phyloP scores from a whole-genome alignment of 2,888 invertebrate species.

The Nomada ruficornis region DNA sequence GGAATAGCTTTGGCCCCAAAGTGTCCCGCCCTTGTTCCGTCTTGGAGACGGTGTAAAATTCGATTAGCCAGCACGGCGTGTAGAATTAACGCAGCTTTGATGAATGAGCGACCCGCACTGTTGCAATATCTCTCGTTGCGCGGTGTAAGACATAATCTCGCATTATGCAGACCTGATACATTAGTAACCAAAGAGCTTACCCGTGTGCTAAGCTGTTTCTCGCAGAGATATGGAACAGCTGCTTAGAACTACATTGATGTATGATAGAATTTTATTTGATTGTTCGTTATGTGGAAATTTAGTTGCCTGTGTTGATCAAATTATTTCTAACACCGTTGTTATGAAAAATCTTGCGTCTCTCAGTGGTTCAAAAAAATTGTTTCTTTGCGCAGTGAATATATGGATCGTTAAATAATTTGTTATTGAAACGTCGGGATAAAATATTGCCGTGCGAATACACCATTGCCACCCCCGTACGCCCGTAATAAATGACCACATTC shows the following conservation, averaged over 20 bases:
- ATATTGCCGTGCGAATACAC: conserved; percentile 77
- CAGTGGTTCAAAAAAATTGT: too few relatives aligned
- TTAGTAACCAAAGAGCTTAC: conserved; percentile 13
- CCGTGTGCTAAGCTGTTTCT: background rate
- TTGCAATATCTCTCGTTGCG: background rate
- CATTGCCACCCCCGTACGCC: conserved; percentile 62
- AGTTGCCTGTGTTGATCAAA: too few relatives aligned
- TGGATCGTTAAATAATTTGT: conserved; percentile 56
- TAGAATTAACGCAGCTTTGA: conserved; percentile 20
- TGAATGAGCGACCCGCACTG: conserved; percentile 10
- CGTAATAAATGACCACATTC: conserved; percentile 78
- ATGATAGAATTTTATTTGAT: background rate
- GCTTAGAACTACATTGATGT: background rate
- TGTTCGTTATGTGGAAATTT: too few relatives aligned
- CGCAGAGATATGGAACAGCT: background rate
- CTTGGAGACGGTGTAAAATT: background rate
- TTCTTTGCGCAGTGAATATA: too few relatives aligned
- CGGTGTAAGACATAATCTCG: conserved; percentile 24
- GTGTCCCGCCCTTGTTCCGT: background rate
- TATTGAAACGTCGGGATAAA: conserved; percentile 67
- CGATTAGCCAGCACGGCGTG: background rate
- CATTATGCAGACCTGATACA: conserved; percentile 18
- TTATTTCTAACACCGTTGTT: too few relatives aligned
- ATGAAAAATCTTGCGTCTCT: too few relatives aligned
- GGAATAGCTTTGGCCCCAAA: conserved; percentile 34